Evolutionary conservation across 2,797 vertebrate species (phyloP), one percentile per base, ranked within the genome.

Genomic region (Rallus crepitans): DNA sequence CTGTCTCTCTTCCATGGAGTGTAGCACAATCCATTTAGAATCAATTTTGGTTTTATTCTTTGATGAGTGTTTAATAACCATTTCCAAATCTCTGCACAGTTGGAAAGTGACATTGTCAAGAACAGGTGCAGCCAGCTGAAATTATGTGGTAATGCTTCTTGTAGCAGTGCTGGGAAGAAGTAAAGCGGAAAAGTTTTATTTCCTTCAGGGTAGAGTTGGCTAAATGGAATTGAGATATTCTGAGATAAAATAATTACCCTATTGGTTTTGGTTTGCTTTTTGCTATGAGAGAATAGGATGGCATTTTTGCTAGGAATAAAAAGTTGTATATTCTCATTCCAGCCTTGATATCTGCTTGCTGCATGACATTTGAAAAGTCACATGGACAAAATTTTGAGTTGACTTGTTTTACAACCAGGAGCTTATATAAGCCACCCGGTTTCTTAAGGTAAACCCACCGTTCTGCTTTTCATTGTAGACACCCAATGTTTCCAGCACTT

Each of bases 31-130:
- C 93, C 84, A 84, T 97, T 97, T 97, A 90, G 57, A 96, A 96
- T 96, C 90, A 94, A 85, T 96, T 96, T 96, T 90, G 93, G 8
- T 95, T 97, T 96, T 96, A 90, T 95, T 96, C 96, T 97, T 95
- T 97, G 96, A 96, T 95, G 96, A 95, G 89, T 90, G 82, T 95
- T 97, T 97, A 96, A 97, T 96, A 96, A 89, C 93, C 87, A 45
- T 92, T 96, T 94, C 82, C 89, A 97, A 91, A 96, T 95, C 94
- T 94, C 86, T 91, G 83, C 95, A 82, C 96, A 92, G 94, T 94
- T 94, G 90, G 95, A 88, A 93, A 95, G 95, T 95, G 93, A 94
- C 82, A 86, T 84, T 95, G 95, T 93, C 88, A 95, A 91, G 89
- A 97, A 78, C 96, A 96, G 96, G 97, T 97, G 95, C 92, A 91